phyloP scores from a whole-genome alignment of 2,113 vertebrate genomes.

The Cololabis saira region DNA sequence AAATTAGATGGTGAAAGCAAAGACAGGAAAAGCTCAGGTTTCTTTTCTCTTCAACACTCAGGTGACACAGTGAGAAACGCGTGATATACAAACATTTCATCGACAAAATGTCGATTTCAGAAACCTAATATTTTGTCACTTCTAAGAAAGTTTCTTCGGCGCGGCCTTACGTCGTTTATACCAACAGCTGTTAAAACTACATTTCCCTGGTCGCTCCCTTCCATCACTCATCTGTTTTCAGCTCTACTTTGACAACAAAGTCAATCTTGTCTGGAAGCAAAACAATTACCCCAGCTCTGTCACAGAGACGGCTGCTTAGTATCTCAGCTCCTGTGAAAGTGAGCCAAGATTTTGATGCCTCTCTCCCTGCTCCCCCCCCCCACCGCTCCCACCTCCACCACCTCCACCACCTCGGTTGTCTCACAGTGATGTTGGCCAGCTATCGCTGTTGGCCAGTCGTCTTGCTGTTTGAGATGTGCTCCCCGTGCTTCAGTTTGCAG shows the following conservation, averaged over 20 bases:
- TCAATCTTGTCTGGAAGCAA: slow-evolving; percentile 56
- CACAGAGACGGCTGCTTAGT: slow-evolving; percentile 53
- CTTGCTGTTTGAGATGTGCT: slow-evolving; percentile 66
- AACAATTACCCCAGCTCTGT: slow-evolving; percentile 62
- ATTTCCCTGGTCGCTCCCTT: slow-evolving; percentile 33
- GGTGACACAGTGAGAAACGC: too few relatives aligned
- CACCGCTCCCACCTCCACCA: neutral
- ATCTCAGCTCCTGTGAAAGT: slow-evolving; percentile 52
- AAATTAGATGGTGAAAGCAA: too few relatives aligned
- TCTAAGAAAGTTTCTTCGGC: neutral
- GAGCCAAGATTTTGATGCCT: slow-evolving; percentile 59
- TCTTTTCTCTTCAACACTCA: too few relatives aligned
- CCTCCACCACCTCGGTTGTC: slow-evolving; percentile 17
- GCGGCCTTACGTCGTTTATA: neutral
- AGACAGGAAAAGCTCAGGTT: too few relatives aligned
- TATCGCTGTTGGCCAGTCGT: slow-evolving; percentile 71
- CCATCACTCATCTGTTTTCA: slow-evolving; percentile 47
- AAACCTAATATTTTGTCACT: too few relatives aligned
- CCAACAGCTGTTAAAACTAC: slow-evolving; percentile 17
- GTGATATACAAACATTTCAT: too few relatives aligned
- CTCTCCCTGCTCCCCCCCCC: neutral
- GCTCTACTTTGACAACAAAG: slow-evolving; percentile 50
- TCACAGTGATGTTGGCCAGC: slow-evolving; percentile 59
- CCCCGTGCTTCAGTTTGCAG: slow-evolving; percentile 54
- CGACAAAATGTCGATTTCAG: too few relatives aligned